These are phyloP conservation scores for Bucorvus abyssinicus DNA, from an alignment of 2,797 vertebrate species.

Conservation along the genomic window DNA sequence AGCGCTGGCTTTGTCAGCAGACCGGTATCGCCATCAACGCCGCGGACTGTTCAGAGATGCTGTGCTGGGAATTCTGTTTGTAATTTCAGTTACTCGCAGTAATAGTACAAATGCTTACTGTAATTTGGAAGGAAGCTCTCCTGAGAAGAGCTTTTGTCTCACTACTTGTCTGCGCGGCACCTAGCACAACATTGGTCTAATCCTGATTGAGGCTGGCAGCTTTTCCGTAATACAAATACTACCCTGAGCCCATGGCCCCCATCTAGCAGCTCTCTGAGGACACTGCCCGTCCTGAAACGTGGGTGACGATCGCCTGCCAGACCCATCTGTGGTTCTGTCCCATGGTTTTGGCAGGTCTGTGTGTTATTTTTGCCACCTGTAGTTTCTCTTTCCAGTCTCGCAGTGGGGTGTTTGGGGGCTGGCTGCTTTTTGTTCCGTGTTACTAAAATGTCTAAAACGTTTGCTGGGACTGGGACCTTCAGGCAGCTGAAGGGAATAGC, in stretches of 20 bases:
- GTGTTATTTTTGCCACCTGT: not conserved
- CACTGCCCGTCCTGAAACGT: not conserved
- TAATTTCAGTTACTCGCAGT: not conserved
- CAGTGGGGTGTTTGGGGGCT: fast-evolving
- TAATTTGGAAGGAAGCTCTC: not conserved
- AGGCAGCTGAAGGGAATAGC: not conserved
- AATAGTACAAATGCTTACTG: not conserved
- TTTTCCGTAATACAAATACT: not conserved
- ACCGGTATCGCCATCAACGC: not conserved
- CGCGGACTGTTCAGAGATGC: not conserved
- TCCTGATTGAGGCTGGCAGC: not conserved
- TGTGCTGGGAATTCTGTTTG: not conserved
- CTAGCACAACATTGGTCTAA: not conserved
- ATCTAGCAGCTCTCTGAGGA: not conserved
- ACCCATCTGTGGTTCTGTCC: fast-evolving
- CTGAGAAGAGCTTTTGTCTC: not conserved
- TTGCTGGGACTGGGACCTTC: not conserved
- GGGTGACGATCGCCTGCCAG: not conserved
- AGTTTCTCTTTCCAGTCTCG: not conserved
- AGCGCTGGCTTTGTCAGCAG: not conserved
- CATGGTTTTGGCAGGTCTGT: not conserved
- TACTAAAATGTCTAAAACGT: not conserved
- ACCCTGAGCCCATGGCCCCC: not conserved
- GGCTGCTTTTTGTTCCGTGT: not conserved
- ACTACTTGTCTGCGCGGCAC: not conserved